Percentiles rank a stretch among this genome's conserved stretches.
Conservation (phyloP, 2,113 vertebrate genomes). For the Dromiciops gliroides region DNA sequence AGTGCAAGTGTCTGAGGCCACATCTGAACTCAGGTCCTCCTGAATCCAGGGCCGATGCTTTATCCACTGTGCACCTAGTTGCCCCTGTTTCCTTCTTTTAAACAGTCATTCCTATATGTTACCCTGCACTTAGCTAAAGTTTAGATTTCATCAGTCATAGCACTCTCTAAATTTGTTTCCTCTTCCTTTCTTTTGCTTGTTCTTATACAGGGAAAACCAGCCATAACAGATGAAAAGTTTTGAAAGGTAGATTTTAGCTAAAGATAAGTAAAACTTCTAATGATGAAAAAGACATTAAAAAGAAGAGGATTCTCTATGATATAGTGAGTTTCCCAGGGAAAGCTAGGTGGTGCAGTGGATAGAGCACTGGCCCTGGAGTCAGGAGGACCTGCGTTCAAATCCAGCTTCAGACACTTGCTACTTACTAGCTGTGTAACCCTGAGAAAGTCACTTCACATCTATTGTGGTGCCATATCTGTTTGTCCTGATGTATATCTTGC, state of each 20-base stretch:
- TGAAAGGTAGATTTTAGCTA: not conserved
- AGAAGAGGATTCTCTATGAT: not conserved
- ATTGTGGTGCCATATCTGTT: too few relatives aligned
- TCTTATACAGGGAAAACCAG: not conserved
- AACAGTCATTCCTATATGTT: not conserved
- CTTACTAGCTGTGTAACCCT: too few relatives aligned
- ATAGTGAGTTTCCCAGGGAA: not conserved
- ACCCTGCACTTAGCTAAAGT: conserved; percentile 29
- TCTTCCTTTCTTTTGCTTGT: conserved; percentile 11
- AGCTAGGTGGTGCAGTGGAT: too few relatives aligned
- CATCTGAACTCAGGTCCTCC: too few relatives aligned
- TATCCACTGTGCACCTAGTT: too few relatives aligned
- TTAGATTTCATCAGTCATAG: conserved; percentile 41
- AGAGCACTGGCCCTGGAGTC: too few relatives aligned
- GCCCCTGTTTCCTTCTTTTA: not conserved
- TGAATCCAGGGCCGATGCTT: not conserved
- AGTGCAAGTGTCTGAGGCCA: too few relatives aligned
- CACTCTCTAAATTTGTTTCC: conserved; percentile 21
- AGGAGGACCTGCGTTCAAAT: too few relatives aligned
- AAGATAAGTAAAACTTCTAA: not conserved
- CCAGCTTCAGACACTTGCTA: too few relatives aligned
- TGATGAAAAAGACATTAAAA: not conserved
- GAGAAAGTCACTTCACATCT: too few relatives aligned
- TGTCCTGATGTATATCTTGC: too few relatives aligned
- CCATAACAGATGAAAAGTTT: not conserved